Base-by-base conservation (phyloP, 35 echinoderm and acorn worm genomes). In the Acanthaster planci region DNA sequence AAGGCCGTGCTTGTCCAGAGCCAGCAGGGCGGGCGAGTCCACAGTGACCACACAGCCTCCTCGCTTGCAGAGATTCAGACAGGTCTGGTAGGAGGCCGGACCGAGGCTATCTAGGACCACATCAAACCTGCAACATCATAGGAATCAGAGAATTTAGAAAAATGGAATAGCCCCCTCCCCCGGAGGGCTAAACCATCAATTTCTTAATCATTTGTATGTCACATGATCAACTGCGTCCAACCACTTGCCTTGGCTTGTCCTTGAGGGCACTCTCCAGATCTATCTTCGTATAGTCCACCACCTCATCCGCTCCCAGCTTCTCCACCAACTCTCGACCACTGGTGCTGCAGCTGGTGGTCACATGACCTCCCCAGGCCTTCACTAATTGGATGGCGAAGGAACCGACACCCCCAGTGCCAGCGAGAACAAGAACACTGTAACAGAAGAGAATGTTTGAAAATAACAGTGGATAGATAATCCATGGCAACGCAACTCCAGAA, bases 341-440 rank as follows among this genome's bases (percentile, higher is more conserved):
- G 8, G 77, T 82, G 54, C 86, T 83, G 40, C 94, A 97, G 19
- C 90, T 97, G 42, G 94, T 97, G 0, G 94, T 97, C 78, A 97
- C 94, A 52, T 97, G 86, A 92, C 90, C 87, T 78, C 87, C 94
- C 94, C 94, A 97, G 0, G 94, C 94, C 60, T 97, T 97, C 31
- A 97, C 30, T 18, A 97, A 78, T 39, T 97, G 94, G 31, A 97
- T 97, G 57, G 84, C 94, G 56, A 92, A 92, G 18, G 86, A 52
- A 0, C 89, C 94, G 18, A 97, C 80, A 2, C 94, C 94, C 52
- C 94, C 94, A 3, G 93, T 92, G 8, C 93, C 93, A 39, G 80
- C 93, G 38, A 88, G 22, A 38, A 95, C 67, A 40, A 95, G 68
- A 1, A 91, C 89, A 80, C 93, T 95, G 59, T 37, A 80, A 81